These are phyloP conservation scores for Sebastes fasciatus DNA, from an alignment of 2,113 vertebrate species.

Conservation along the genomic window DNA sequence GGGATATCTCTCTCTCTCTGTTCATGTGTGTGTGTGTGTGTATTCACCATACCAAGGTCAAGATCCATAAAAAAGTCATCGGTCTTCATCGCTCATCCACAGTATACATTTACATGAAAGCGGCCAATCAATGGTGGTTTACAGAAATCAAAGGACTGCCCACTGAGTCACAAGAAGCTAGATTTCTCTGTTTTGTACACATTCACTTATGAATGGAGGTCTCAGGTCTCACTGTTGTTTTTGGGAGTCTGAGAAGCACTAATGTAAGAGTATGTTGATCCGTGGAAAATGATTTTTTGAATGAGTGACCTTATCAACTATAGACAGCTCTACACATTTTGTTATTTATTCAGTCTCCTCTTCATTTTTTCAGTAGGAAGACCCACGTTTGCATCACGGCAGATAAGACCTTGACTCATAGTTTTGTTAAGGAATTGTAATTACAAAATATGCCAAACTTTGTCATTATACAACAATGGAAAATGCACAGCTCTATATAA, in stretches of 20 bases:
- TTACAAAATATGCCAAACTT: neutral
- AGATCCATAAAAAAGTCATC: constrained; percentile 33
- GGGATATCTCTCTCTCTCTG: constrained; percentile 36
- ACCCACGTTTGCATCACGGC: neutral
- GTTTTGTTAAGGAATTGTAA: neutral
- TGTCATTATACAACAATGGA: neutral
- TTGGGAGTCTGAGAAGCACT: constrained; percentile 10
- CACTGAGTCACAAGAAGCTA: constrained; percentile 19
- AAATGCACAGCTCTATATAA: neutral
- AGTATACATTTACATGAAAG: constrained; percentile 19
- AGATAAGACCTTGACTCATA: neutral
- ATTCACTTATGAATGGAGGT: neutral
- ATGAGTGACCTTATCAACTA: constrained; percentile 18
- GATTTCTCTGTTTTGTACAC: constrained; percentile 22
- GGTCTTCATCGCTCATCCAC: neutral
- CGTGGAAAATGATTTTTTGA: constrained; percentile 7
- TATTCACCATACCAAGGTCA: constrained; percentile 15
- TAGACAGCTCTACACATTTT: constrained; percentile 1
- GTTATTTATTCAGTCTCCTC: constrained; percentile 9
- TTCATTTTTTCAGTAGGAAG: neutral
- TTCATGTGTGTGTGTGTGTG: constrained; percentile 2
- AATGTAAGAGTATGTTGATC: constrained; percentile 32
- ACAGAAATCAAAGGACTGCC: constrained; percentile 31
- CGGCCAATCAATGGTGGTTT: constrained; percentile 1
- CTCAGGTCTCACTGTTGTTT: neutral